Percentiles rank a stretch among this genome's conserved stretches.
phyloP scores from a whole-genome alignment of 92 coral and sea anemone genomes.

The Zoanthus gigantus region DNA sequence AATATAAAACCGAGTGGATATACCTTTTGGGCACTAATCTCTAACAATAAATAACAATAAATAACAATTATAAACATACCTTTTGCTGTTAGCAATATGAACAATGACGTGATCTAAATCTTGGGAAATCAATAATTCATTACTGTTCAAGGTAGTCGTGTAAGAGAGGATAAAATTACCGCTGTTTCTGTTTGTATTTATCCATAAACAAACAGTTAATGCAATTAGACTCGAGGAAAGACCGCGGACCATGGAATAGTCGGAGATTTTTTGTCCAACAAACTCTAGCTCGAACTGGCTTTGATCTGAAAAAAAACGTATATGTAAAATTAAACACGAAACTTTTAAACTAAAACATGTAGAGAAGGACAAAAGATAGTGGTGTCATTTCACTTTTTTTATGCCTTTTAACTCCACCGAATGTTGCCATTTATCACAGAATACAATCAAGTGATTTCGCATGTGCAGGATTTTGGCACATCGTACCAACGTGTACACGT shows the following conservation, averaged over 20 bases:
- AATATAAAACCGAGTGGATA: too few relatives aligned
- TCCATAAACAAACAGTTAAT: constrained; percentile 24
- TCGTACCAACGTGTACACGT: too few relatives aligned
- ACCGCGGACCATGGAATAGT: background rate
- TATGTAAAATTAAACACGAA: background rate
- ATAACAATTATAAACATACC: constrained; percentile 5
- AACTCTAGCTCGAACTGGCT: constrained; percentile 14
- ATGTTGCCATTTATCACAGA: too few relatives aligned
- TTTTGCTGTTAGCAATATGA: background rate
- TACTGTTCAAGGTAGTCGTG: background rate
- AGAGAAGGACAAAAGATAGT: too few relatives aligned
- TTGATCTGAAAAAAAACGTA: constrained; percentile 1
- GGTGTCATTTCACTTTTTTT: too few relatives aligned
- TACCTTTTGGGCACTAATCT: too few relatives aligned
- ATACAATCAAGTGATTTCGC: too few relatives aligned
- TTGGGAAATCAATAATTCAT: background rate
- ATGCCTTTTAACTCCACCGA: too few relatives aligned
- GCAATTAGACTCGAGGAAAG: constrained; percentile 18
- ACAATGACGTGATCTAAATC: background rate
- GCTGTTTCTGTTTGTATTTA: background rate
- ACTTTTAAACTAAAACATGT: too few relatives aligned
- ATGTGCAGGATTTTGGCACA: too few relatives aligned
- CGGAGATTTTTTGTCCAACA: constrained; percentile 1
- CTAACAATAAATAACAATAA: too few relatives aligned
- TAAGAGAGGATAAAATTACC: background rate